A percentile compares a stretch with the other conserved stretches of the same genome.
Conservation (phyloP, 2,888 invertebrate species). For the Leistus spinibarbis region DNA sequence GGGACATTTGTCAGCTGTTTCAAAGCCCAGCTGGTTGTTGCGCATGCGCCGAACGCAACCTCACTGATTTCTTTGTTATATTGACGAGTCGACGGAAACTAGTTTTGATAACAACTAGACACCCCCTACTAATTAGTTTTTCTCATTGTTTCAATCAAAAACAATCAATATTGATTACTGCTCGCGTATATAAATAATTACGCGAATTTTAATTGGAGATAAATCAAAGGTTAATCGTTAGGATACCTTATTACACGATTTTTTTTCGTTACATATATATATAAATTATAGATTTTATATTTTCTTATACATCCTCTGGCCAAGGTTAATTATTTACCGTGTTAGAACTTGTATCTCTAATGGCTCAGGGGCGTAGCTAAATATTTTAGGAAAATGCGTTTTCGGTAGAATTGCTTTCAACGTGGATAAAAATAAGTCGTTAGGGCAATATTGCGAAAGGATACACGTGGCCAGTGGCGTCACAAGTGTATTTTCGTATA, state of each 20-base stretch:
- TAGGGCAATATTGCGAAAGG: neutral
- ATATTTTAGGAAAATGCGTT: no score
- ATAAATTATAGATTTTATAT: neutral
- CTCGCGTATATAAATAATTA: neutral
- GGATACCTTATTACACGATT: neutral
- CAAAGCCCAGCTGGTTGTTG: constrained; percentile 46
- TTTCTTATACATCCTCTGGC: no score
- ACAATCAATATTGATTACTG: neutral
- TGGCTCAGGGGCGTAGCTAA: no score
- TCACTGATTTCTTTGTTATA: constrained; percentile 30
- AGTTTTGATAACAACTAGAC: constrained; percentile 16
- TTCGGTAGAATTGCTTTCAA: neutral
- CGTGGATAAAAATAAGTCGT: neutral
- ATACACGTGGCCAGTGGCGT: neutral
- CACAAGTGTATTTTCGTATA: neutral
- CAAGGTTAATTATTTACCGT: no score
- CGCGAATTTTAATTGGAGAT: neutral
- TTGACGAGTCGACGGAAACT: constrained; percentile 26
- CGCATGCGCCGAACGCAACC: constrained; percentile 17
- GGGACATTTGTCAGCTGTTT: constrained; percentile 47
- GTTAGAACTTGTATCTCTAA: no score
- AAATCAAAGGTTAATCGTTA: neutral
- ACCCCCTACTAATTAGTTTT: neutral
- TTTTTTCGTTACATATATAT: neutral
- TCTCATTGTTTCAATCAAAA: neutral